Evolutionary conservation across 2,113 vertebrate genomes (phyloP).

Genomic region (Hyperoodon ampullatus): DNA sequence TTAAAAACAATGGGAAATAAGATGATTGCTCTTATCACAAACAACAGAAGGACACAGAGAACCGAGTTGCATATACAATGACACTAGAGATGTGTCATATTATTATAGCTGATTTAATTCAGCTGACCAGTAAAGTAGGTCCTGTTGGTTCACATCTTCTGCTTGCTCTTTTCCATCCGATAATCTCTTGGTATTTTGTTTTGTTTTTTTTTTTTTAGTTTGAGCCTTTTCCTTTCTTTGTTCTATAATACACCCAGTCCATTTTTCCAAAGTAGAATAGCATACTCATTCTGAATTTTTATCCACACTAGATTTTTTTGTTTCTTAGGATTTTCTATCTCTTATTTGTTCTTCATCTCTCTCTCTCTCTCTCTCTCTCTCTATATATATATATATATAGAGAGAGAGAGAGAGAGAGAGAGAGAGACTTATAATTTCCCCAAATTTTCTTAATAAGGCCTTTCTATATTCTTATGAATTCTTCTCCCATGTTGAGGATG

Average conservation of each 20-base stretch:
- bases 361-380: not conserved
- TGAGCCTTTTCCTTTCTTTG: not conserved
- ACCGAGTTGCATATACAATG: not conserved
- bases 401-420: too few species aligned
- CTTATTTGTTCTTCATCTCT: not conserved
- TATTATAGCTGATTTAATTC: slow-evolving; percentile 60
- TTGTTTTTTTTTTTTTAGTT: not conserved
- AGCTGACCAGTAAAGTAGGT: slow-evolving; percentile 31
- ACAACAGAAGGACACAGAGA: slow-evolving; percentile 65
- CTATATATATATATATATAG: not conserved
- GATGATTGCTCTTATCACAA: slow-evolving; percentile 74
- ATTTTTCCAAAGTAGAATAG: not conserved
- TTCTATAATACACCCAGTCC: not conserved
- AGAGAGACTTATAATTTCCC: not conserved
- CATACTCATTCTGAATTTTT: slow-evolving; percentile 5
- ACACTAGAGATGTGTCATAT: slow-evolving; percentile 50
- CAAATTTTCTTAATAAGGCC: not conserved
- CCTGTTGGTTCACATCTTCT: slow-evolving; percentile 21
- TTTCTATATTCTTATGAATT: not conserved
- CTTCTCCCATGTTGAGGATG: not conserved
- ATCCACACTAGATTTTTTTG: not conserved
- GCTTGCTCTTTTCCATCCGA: not conserved
- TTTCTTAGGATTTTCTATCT: not conserved
- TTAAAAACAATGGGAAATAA: slow-evolving; percentile 62
- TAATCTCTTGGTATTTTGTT: not conserved